Base-by-base conservation (phyloP, 2,888 invertebrate genomes). In the Ochropleura plecta region DNA sequence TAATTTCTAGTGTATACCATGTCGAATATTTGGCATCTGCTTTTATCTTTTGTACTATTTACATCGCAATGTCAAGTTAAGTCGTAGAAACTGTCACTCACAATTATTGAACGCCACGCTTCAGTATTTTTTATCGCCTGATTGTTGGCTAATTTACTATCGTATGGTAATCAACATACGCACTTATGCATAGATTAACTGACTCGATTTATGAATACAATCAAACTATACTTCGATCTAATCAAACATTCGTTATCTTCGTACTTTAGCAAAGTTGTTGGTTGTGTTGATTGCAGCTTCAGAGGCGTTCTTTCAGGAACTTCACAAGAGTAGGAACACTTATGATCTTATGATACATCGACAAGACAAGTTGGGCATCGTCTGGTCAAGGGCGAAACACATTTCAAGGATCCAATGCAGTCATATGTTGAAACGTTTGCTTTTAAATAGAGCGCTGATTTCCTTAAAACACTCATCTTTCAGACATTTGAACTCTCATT, bases 1-100 rank as follows among this genome's bases (percentile, higher is more conserved):
- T 81, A n/a, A 60, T 55, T 66, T 80, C 18, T 6, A 49, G 42
- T 60, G n/a, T 67, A n/a, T 57, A 51, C 18, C 48, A 51, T 62
- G 63, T 42, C 59, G 55, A 82, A 70, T 74, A 70, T 78, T 79
- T 83, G 83, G 83, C 86, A 81, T 59, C 66, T 66, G 46, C 16
- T 5, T 10, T 20, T n/a, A 62, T 63, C 51, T 59, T 9, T 77
- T 18, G 46, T 51, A 65, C 71, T 81, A 81, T 80, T 70, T 81
- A 68, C 70, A 80, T 44, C 64, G 64, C 78, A 79, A 79, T 68
- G 68, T 59, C 81, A 74, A 75, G 48, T 69, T 60, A 65, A 73
- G 63, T 74, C 81, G 67, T 81, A 53, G 48, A n/a, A 49, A 63
- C 51, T 57, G 46, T 48, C 16, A 18, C 46, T 66, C 51, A 76